Base-by-base conservation (phyloP, 2,797 vertebrate genomes). In the Pipistrellus kuhlii region DNA sequence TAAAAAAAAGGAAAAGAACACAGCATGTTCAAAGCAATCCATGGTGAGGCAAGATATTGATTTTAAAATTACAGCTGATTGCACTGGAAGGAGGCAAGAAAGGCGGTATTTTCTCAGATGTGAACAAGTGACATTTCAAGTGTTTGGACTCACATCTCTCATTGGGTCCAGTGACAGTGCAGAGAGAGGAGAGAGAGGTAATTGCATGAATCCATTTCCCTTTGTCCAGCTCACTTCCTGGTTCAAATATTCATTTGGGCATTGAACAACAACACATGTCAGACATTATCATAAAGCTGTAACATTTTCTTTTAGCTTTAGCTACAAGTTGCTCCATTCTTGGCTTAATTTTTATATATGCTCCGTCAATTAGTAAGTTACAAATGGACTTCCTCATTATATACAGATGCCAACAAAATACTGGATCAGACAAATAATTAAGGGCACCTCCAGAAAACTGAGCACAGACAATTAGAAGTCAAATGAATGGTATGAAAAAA, bases 11-110 rank as follows among this genome's bases (percentile, higher is more conserved):
- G 85, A 85, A 51, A 96, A 94, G 75, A 95, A 89, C 87, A 94
- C 91, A 88, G 88, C 64, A 84, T 88, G 88, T 94, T 81, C 78
- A 93, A 96, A 96, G 95, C 62, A 93, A 92, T 96, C 83, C 75
- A 76, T 94, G 77, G 66, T 91, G 91, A 96, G 89, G 64, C 83
- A 93, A 94, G 88, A 73, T 96, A 97, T 96, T 96, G 96, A 97
- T 96, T 96, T 97, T 93, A 91, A 97, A 98, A 96, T 97, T 96
- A 95, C 57, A 93, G 93, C 95, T 97, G 92, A 97, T 97, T 96
- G 95, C 88, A 93, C 68, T 46, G 18, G 88, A 87, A 96, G 78
- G 64, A 62, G 69, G 62, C 85, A 95, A 90, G 91, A 80, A 93
- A 95, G 35, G 66, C 72, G 77, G 32, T 7, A 4, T 93, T 95